Base-by-base conservation (phyloP, 2,797 vertebrate genomes). In the Salmo trutta region DNA sequence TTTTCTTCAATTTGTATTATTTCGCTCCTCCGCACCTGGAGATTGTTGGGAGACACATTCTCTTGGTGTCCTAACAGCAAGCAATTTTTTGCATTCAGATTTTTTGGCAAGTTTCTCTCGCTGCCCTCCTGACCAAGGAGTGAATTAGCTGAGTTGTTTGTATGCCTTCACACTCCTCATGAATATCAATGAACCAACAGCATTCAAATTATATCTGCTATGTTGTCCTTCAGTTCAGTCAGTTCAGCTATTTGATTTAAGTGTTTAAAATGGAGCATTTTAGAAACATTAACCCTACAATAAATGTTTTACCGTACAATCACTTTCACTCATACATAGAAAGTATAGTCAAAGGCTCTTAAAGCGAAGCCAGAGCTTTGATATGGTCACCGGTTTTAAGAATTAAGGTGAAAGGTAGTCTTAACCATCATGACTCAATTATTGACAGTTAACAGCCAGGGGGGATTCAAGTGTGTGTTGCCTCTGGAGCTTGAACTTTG, bases 401-500 rank as follows among this genome's bases (percentile, higher is more conserved):
- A 52, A 29, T 53, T 1, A 71, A 21, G 69, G 59, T 77, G 73
- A 78, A 73, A 75, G 31, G 76, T 75, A 74, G 72, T 10, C 21
- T 8, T 54, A 15, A 36, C 33, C 33, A 36, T 7, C 5, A 36
- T 36, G 6, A 36, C 33, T 36, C 6, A 36, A 7, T 36, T 36
- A 36, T 36, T 36, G 33, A 36, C 33, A 36, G 33, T 36, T 62
- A 68, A 72, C 16, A 36, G 21, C 21, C 27, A 52, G 36, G 33
- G 10, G 54, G 33, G 67, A 47, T 12, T 47, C 68, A 71, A 29
- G 17, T 15, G 71, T 47, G 24, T 52, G 21, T 75, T 81, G 73
- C 77, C 33, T 77, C 2, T 71, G 64, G 17, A 62, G 59, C 52
- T 52, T 88, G 87, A 81, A 86, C 90, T 89, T 92, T 86, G 86